phyloP scores from a whole-genome alignment of 2,888 invertebrate species.

The Megalurothrips usitatus region DNA sequence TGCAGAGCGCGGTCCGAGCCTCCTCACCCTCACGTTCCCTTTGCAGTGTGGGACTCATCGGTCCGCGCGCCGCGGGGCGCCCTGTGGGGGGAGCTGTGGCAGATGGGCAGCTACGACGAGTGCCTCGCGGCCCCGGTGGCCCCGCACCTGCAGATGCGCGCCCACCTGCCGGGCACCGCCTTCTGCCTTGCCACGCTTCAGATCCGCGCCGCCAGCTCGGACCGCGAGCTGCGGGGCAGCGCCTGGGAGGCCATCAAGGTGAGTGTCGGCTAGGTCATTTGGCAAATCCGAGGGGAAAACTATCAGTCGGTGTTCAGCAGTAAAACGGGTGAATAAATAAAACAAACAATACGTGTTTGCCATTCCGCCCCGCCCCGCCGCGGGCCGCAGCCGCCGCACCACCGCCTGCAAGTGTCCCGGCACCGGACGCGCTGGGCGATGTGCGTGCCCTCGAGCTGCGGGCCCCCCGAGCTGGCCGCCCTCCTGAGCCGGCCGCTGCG shows the following conservation, averaged over 20 bases:
- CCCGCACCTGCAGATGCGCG: not conserved
- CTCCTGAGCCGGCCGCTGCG: not conserved
- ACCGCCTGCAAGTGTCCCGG: not conserved
- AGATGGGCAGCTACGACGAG: constrained; percentile 2
- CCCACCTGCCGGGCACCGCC: constrained; percentile 1
- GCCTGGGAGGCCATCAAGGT: not conserved
- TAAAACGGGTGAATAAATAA: no score
- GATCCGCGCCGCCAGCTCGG: not conserved
- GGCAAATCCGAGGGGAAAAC: no score
- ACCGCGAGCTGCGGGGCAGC: not conserved
- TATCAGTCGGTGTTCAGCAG: no score
- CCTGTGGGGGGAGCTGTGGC: constrained; percentile 7
- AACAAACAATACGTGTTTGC: no score
- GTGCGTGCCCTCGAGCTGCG: constrained; percentile 9
- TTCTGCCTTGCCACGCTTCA: not conserved
- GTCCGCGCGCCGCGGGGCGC: not conserved
- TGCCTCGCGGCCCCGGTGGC: not conserved
- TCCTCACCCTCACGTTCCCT: not conserved
- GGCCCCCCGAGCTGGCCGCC: not conserved
- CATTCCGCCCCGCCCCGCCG: no score
- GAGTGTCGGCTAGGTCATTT: not conserved
- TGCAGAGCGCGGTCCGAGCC: no score
- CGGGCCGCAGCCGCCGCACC: not conserved
- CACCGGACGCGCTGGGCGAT: not conserved
- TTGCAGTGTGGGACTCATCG: constrained; percentile 18